Base-by-base conservation (phyloP, 2,797 vertebrate species). In the Myiotriccus ornatus region DNA sequence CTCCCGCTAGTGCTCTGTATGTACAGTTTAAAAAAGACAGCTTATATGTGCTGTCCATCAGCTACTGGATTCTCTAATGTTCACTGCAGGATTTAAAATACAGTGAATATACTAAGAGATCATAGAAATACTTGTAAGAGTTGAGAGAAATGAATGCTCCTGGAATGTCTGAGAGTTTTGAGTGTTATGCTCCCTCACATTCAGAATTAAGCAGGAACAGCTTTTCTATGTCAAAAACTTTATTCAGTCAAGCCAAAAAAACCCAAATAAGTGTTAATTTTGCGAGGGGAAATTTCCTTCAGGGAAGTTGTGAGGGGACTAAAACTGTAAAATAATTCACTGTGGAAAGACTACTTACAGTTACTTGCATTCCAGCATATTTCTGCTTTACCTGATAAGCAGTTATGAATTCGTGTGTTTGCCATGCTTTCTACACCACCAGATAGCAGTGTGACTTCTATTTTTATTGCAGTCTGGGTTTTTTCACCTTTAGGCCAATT, bases 361-460 rank as follows among this genome's bases (percentile, higher is more conserved):
- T 78, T 60, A 25, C 39, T 52, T 52, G 30, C 35, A 13, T 46
- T 5, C 9, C 59, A 47, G 12, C 20, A 32, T 10, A 9, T 35
- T 47, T 41, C 34, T 47, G 28, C 28, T 57, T 46, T 64, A 41
- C 43, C 13, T 71, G 6, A 7, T 20, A 7, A 35, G 35, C 30
- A 50, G 19, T 69, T 28, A 27, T 7, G 30, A 9, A 35, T 41
- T 27, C 4, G 5, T 24, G 24, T 32, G 14, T 52, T 41, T 13
- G 11, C 13, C 34, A 17, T 4, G 7, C 50, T 41, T n/a, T 0
- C 0, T 60, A 12, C 2, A 2, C 15, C 13, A 20, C 10, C 34
- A 41, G 25, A 9, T 20, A 65, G 15, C 52, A 49, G 19, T 11
- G 22, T 39, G 34, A 18, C 15, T 14, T 18, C 11, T 59, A 8